phyloP scores from a whole-genome alignment of 2,113 vertebrate species.

The Lophochroa leadbeateri region DNA sequence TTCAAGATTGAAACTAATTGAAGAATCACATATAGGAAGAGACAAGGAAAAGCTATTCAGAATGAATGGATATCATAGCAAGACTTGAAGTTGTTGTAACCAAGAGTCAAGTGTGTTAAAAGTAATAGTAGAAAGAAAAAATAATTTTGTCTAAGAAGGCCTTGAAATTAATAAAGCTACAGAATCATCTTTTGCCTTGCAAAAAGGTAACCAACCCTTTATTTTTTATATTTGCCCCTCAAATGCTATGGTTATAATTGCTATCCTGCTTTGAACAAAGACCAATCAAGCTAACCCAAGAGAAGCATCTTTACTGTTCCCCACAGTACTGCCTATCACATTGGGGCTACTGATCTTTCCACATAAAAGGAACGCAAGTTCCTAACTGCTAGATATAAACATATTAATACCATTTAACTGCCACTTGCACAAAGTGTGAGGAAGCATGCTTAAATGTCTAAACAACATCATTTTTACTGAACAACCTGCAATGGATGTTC shows the following conservation, averaged over 20 bases:
- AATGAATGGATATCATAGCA: neutral
- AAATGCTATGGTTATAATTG: neutral
- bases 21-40: neutral
- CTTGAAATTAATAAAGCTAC: neutral
- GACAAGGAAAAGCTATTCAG: neutral
- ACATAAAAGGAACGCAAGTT: neutral
- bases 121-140: neutral
- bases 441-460: neutral
- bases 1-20: neutral
- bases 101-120: neutral
- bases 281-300: neutral
- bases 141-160: neutral
- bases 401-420: neutral
- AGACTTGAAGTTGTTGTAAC: neutral
- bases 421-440: neutral
- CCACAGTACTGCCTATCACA: neutral
- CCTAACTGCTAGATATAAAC: neutral
- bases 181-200: neutral
- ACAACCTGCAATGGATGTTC: slow-evolving; percentile 1
- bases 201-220: neutral
- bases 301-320: neutral
- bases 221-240: neutral
- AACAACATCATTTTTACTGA: slow-evolving; percentile 40
- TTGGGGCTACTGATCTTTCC: neutral
- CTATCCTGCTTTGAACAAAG: neutral